phyloP scores from a whole-genome alignment of 2,113 vertebrate species.

The Malurus cyaneus region DNA sequence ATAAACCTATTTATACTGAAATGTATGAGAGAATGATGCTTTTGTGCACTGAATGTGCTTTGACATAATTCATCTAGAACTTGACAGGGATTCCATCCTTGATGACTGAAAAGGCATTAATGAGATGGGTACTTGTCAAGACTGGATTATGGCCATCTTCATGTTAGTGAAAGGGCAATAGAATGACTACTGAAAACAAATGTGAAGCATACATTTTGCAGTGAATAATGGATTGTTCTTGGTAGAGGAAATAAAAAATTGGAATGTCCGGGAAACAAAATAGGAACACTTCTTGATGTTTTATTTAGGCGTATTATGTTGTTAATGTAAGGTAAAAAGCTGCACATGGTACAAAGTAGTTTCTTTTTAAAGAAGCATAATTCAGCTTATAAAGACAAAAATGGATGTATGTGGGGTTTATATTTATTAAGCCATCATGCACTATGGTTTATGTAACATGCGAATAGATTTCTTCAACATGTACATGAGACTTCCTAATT shows the following conservation, averaged over 20 bases:
- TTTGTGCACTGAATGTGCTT: slow-evolving; percentile 60
- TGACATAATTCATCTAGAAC: slow-evolving; percentile 63
- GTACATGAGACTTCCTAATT: background rate
- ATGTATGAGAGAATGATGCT: background rate
- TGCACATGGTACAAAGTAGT: fast-evolving
- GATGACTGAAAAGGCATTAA: slow-evolving; percentile 74
- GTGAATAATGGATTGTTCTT: slow-evolving; percentile 40
- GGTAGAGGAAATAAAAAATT: background rate
- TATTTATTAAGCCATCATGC: background rate
- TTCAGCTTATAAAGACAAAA: background rate
- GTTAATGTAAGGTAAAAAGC: background rate
- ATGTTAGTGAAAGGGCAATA: slow-evolving; percentile 26
- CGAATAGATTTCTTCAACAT: background rate
- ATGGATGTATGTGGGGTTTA: background rate
- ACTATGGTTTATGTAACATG: background rate
- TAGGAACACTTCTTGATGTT: background rate
- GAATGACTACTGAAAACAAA: slow-evolving; percentile 11
- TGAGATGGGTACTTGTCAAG: slow-evolving; percentile 69
- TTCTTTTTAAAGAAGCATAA: background rate
- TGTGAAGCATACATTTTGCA: slow-evolving; percentile 14
- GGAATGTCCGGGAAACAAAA: background rate
- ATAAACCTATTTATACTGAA: slow-evolving; percentile 43
- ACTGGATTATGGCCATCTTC: slow-evolving; percentile 47
- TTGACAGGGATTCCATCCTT: slow-evolving; percentile 62
- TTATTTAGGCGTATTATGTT: background rate